Percentiles rank a stretch among this genome's conserved stretches.
phyloP scores from a whole-genome alignment of 2,113 vertebrate genomes.

The Forbesichthys agassizii region DNA sequence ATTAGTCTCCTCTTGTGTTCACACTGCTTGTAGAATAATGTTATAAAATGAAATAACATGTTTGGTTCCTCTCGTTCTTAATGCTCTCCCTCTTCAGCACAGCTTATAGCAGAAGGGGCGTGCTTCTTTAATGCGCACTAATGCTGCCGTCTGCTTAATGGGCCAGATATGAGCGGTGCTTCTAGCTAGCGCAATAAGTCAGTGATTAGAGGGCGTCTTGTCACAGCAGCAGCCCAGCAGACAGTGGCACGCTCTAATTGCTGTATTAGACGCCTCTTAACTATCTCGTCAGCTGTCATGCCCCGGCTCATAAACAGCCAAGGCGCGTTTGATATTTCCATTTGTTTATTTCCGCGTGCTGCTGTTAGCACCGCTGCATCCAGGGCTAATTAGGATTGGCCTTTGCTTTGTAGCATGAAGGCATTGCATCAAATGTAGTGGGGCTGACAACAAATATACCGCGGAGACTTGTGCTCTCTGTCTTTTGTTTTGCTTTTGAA shows the following conservation, averaged over 20 bases:
- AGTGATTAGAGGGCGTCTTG: conserved; percentile 83
- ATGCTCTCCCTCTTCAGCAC: conserved; percentile 40
- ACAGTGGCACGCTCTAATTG: conserved; percentile 82
- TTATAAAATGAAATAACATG: conserved; percentile 39
- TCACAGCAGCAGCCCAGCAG: conserved; percentile 83
- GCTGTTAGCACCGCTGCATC: conserved; percentile 30
- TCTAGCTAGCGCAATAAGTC: conserved; percentile 80
- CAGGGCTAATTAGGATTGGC: conserved; percentile 53
- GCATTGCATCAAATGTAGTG: conserved; percentile 35
- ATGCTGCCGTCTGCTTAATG: conserved; percentile 82
- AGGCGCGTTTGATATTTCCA: conserved; percentile 70
- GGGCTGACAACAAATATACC: not conserved
- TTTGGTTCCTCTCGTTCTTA: conserved; percentile 32
- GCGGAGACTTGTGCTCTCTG: not conserved
- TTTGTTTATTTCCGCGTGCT: conserved; percentile 64
- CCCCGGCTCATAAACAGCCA: conserved; percentile 64
- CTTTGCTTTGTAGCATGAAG: conserved; percentile 48
- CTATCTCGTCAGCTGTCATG: conserved; percentile 75
- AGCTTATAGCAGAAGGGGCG: conserved; percentile 41
- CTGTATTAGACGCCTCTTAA: conserved; percentile 83
- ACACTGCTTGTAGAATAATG: conserved; percentile 24
- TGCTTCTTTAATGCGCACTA: conserved; percentile 69
- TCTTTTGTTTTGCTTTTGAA: too few species aligned
- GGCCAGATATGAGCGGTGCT: conserved; percentile 82
- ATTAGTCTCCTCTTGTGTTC: conserved; percentile 20